Evolutionary conservation across 2,888 invertebrate species (phyloP).

Genomic region (Coecobrya sp.): DNA sequence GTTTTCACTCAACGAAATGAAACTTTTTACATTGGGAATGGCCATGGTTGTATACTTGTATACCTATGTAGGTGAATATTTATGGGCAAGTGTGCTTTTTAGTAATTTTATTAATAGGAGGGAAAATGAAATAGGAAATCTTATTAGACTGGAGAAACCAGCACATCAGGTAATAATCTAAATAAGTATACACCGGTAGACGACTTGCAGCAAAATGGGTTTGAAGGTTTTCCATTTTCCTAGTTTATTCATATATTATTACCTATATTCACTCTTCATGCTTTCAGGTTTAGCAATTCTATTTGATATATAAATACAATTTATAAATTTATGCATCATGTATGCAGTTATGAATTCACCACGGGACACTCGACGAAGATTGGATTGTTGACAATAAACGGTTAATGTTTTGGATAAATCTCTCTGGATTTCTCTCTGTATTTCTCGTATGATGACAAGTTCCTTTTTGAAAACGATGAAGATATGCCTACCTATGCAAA

Average conservation of each 20-base stretch:
- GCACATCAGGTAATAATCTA: not conserved
- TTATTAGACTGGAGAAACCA: not conserved
- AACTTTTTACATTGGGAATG: not conserved
- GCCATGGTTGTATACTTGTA: constrained; percentile 3
- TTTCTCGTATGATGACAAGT: not conserved
- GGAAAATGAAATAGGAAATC: not conserved
- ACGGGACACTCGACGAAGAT: constrained; percentile 64
- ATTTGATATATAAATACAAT: no score
- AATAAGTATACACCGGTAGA: not conserved
- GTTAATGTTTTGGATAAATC: constrained; percentile 9
- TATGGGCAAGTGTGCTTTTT: not conserved
- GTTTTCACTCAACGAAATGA: not conserved
- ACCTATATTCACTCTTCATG: not conserved
- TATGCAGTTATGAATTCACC: constrained; percentile 14
- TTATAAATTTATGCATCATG: not conserved
- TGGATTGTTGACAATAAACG: constrained; percentile 67
- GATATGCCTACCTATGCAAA: no score
- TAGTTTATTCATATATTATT: no score
- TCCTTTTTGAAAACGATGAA: no score
- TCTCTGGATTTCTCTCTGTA: no score
- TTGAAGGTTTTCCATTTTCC: not conserved
- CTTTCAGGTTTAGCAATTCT: no score
- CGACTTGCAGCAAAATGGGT: not conserved
- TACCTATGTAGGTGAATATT: no score
- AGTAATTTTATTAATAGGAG: constrained; percentile 25